Evolutionary conservation across 2,797 vertebrate genomes (phyloP).

Genomic region (Enoplosus armatus): DNA sequence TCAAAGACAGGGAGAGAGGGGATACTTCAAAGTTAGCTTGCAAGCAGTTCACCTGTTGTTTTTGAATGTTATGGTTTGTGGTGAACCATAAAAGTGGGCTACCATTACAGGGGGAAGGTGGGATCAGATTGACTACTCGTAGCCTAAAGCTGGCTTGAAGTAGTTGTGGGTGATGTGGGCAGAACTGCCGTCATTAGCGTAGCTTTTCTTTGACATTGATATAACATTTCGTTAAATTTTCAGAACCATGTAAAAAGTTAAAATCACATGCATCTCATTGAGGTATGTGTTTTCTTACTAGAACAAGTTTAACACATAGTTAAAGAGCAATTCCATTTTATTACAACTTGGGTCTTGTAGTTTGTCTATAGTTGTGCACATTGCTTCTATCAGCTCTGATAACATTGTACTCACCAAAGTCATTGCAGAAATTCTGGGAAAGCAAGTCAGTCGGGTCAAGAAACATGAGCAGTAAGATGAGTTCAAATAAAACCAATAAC

Average conservation of each 20-base stretch:
- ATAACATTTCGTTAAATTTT: background rate
- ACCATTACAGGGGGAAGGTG: background rate
- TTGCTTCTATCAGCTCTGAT: background rate
- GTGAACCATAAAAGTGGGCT: conserved; percentile 24
- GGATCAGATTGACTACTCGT: background rate
- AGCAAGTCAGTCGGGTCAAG: background rate
- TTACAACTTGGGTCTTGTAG: background rate
- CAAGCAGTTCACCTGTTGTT: conserved; percentile 36
- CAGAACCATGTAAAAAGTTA: background rate
- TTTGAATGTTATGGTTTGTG: conserved; percentile 57
- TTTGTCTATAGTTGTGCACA: background rate
- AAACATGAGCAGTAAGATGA: background rate
- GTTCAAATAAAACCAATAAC: background rate
- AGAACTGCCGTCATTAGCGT: background rate
- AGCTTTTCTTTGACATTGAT: background rate
- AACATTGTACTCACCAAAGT: background rate
- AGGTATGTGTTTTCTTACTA: background rate
- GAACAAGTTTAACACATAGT: background rate
- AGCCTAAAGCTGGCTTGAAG: conserved; percentile 14
- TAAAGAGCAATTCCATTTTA: background rate
- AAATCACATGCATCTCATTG: background rate
- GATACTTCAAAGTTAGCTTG: background rate
- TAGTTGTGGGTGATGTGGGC: background rate
- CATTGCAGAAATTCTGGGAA: conserved; percentile 3
- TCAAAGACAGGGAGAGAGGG: conserved; percentile 7